Conservation (phyloP, 1,140 invertebrate genomes). For the Drosophila mojavensis region DNA sequence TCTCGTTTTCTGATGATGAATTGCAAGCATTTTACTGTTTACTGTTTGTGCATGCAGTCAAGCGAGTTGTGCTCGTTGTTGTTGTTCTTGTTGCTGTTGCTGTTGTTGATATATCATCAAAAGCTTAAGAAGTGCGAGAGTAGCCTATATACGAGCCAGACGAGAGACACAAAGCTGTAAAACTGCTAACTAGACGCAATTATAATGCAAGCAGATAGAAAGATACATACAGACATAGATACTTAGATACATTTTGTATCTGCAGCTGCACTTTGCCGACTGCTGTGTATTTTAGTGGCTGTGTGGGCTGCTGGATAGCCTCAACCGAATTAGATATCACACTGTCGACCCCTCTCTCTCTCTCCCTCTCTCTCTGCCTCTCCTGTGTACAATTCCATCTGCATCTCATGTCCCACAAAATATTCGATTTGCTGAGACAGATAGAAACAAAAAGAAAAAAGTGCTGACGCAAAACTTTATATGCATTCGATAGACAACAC, state of each 20-base stretch:
- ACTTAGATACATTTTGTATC: slow-evolving; percentile 8
- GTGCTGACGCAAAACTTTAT: slow-evolving; percentile 33
- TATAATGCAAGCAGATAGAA: slow-evolving; percentile 6
- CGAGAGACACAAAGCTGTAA: slow-evolving; percentile 16
- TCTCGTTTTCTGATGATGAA: slow-evolving; percentile 36
- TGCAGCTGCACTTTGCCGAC: background rate
- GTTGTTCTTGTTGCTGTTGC: background rate
- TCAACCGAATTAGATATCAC: background rate
- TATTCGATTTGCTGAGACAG: slow-evolving; percentile 32
- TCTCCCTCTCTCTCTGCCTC: background rate
- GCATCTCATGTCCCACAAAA: slow-evolving; percentile 30
- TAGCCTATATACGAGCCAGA: slow-evolving; percentile 7
- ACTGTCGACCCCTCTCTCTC: background rate
- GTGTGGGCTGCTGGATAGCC: slow-evolving; percentile 39
- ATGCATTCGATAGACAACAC: slow-evolving; percentile 1
- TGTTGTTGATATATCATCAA: slow-evolving; percentile 13
- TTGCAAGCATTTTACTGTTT: slow-evolving; percentile 39
- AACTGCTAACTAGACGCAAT: slow-evolving; percentile 33
- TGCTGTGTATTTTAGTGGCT: slow-evolving; percentile 1
- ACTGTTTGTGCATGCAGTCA: slow-evolving; percentile 18
- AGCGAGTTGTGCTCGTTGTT: slow-evolving; percentile 7
- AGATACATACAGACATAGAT: slow-evolving; percentile 1
- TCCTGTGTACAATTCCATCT: slow-evolving; percentile 24
- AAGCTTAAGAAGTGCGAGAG: slow-evolving; percentile 11
- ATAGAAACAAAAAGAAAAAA: slow-evolving; percentile 15